These are phyloP conservation scores for Euwallacea similis DNA, from an alignment of 1,140 invertebrate genomes.

Conservation along the genomic window DNA sequence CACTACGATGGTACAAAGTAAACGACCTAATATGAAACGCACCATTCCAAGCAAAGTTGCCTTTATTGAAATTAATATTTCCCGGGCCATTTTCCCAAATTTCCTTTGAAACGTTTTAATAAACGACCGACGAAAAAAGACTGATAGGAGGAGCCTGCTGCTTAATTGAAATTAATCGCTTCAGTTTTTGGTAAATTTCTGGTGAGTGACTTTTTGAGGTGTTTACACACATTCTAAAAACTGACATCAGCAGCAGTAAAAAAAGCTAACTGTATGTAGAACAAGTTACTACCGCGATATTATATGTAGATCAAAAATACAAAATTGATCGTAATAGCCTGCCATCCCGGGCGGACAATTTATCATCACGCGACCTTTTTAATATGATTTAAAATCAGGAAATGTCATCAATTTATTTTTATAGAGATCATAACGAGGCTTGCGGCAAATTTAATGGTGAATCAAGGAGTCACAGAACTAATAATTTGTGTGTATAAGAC, in stretches of 20 bases:
- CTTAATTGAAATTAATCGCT: conserved; percentile 11
- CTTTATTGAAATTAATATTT: conserved; percentile 12
- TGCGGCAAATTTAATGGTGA: not conserved
- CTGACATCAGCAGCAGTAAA: too few relatives aligned
- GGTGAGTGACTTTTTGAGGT: too few relatives aligned
- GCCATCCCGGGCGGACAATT: not conserved
- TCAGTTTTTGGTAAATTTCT: not conserved
- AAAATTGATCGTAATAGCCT: too few relatives aligned
- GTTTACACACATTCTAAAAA: too few relatives aligned
- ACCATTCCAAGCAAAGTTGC: not conserved
- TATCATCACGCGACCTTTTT: conserved; percentile 7
- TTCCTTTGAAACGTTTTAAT: conserved; percentile 13
- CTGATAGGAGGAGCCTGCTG: not conserved
- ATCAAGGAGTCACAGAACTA: too few relatives aligned
- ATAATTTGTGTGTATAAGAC: too few relatives aligned
- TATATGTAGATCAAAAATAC: too few relatives aligned
- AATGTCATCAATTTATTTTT: conserved; percentile 22
- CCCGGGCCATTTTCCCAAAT: conserved; percentile 3
- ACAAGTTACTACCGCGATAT: too few relatives aligned
- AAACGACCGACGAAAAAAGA: conserved; percentile 5
- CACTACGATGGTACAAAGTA: not conserved
- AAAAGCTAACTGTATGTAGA: too few relatives aligned
- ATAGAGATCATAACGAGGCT: conserved; percentile 13
- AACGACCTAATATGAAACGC: not conserved
- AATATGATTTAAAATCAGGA: conserved; percentile 23